These are phyloP conservation scores for Meandrina meandrites DNA, from an alignment of 92 coral and sea anemone species.

Conservation along the genomic window DNA sequence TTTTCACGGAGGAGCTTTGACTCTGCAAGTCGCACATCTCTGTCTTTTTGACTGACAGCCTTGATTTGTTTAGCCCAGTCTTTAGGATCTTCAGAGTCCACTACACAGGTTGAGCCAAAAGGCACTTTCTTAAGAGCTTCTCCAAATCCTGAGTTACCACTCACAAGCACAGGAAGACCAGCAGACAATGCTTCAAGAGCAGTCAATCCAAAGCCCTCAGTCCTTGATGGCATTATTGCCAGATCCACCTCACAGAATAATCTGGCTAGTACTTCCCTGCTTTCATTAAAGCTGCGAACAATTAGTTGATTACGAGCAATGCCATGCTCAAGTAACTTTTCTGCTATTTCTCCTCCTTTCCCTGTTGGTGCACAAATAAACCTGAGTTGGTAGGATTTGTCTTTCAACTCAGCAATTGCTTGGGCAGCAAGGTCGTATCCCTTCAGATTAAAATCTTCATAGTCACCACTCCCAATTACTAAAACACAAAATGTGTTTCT, in stretches of 20 bases:
- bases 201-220: too few relatives aligned
- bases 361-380: background rate
- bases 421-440: too few relatives aligned
- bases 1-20: too few relatives aligned
- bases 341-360: background rate
- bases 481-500: background rate
- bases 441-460: too few relatives aligned
- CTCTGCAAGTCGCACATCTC: too few relatives aligned
- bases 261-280: background rate
- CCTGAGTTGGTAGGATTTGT: too few relatives aligned
- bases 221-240: too few relatives aligned
- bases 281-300: background rate
- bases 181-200: too few relatives aligned
- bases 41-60: too few relatives aligned
- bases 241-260: too few relatives aligned
- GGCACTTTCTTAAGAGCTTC: constrained; percentile 5
- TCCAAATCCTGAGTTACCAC: constrained; percentile 5
- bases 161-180: too few relatives aligned
- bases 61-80: background rate
- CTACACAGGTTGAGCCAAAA: background rate
- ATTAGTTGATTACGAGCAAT: background rate
- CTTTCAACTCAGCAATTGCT: too few relatives aligned
- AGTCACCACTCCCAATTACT: background rate
- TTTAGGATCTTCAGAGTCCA: background rate
- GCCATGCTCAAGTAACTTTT: background rate